Base-by-base conservation (phyloP, 2,113 vertebrate genomes). In the Planiliza haematocheilus region DNA sequence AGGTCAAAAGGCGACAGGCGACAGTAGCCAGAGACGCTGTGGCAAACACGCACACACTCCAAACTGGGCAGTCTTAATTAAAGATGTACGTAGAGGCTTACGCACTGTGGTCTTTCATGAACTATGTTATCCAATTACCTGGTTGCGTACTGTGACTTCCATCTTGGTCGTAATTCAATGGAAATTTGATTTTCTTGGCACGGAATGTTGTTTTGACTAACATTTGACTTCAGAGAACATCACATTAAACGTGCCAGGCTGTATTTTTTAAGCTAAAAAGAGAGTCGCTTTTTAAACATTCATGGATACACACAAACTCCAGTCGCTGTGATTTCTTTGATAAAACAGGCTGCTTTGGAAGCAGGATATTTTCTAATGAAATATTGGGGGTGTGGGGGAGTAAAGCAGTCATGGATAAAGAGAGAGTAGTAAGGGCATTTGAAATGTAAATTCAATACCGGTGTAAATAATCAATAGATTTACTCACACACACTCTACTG, bases 1-100 rank as follows among this genome's bases (percentile, higher is more conserved):
- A 89, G 88, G 86, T 90, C 51, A 83, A 71, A 80, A 57, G 78
- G 77, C 74, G 80, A 83, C 14, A 61, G 67, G 49, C n/a, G 43
- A 55, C 67, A 51, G 70, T n/a, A 46, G 68, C 48, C 21, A 37
- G 41, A 73, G 79, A 82, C 46, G 48, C 56, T 48, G 1, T 13
- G 34, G 46, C 65, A 59, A 60, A 75, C 78, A 84, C 69, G 65
- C 42, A 79, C 71, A 76, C 55, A 67, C 53, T 58, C 42, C 53
- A 49, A 30, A 49, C 51, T 58, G 37, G 70, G 56, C 20, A 30
- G 42, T 75, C 63, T 51, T 84, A 78, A 87, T 81, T 74, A 74
- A 56, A 48, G 60, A 58, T 58, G 63, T 66, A 77, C 45, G 30
- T 64, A 52, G 13, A 75, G 58, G 63, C 51, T 66, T 59, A 69